These are phyloP conservation scores for Delichon dasypus DNA, from an alignment of 2,797 vertebrate genomes.

Conservation along the genomic window DNA sequence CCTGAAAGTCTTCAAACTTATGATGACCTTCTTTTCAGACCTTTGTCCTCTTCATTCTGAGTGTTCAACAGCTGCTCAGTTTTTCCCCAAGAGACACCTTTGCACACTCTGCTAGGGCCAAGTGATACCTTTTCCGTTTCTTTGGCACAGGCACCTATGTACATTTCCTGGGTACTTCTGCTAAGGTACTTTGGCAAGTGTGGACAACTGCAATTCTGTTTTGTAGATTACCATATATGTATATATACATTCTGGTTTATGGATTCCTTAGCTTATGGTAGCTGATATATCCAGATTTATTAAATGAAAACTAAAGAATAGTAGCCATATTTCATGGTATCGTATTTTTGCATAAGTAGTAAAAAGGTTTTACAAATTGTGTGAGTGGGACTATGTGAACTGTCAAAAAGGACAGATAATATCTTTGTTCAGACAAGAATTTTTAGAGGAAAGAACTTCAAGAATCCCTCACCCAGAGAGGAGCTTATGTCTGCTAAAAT, in stretches of 20 bases:
- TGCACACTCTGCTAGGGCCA: background rate
- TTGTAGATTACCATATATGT: background rate
- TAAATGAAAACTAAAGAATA: background rate
- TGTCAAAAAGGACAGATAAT: background rate
- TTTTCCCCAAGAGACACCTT: background rate
- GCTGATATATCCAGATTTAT: background rate
- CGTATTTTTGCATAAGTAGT: background rate
- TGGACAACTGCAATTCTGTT: background rate
- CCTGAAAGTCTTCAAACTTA: background rate
- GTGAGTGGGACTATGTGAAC: background rate
- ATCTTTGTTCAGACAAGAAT: background rate
- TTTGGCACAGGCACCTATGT: background rate
- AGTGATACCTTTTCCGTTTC: background rate
- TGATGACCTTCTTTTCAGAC: background rate
- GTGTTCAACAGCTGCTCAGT: background rate
- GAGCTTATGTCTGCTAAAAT: background rate
- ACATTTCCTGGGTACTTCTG: background rate
- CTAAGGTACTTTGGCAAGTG: background rate
- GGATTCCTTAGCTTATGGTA: background rate
- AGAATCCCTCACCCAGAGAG: background rate
- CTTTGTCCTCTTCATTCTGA: background rate
- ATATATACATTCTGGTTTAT: background rate
- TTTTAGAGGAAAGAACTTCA: background rate
- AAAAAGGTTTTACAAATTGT: background rate
- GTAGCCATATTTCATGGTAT: background rate